Evolutionary conservation across 2,888 invertebrate species (phyloP).

Genomic region (Lasioglossum figueresi): DNA sequence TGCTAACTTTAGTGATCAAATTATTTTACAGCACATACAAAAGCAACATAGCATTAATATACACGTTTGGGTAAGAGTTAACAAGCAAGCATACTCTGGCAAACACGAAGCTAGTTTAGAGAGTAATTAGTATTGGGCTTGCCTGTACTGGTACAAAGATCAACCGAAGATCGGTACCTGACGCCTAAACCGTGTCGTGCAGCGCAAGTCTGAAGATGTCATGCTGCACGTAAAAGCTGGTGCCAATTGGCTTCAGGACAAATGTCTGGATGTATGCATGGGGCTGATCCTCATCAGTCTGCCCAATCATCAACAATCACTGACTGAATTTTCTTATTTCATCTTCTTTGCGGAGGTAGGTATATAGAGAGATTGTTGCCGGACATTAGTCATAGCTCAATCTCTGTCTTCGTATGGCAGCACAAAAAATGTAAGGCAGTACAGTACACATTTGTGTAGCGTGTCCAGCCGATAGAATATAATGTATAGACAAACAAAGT

Average conservation of each 20-base stretch:
- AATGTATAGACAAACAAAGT: conserved; percentile 37
- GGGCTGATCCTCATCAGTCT: conserved; percentile 98
- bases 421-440: conserved; percentile 74
- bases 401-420: conserved; percentile 74
- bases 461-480: conserved; percentile 62
- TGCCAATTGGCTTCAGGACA: conserved; percentile 94
- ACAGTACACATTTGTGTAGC: conserved; percentile 64
- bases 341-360: conserved; percentile 74
- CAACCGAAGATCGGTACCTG: conserved; percentile 77
- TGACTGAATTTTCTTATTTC: conserved; percentile 77
- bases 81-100: conserved; percentile 58
- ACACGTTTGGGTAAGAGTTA: conserved; percentile 39
- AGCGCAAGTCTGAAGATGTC: conserved; percentile 97
- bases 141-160: conserved; percentile 78
- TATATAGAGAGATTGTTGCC: conserved; percentile 76
- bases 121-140: conserved; percentile 70
- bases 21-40: conserved; percentile 11
- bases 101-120: conserved; percentile 62
- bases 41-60: conserved; percentile 40
- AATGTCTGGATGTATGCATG: conserved; percentile 97
- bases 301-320: conserved; percentile 84
- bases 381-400: conserved; percentile 74
- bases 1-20: conserved; percentile 14
- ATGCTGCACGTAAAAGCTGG: conserved; percentile 96
- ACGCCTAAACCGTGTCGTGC: conserved; percentile 89